Percentiles rank a stretch among this genome's conserved stretches.
Evolutionary conservation across 2,113 vertebrate genomes (phyloP).

Genomic region (Rhinoderma darwinii): DNA sequence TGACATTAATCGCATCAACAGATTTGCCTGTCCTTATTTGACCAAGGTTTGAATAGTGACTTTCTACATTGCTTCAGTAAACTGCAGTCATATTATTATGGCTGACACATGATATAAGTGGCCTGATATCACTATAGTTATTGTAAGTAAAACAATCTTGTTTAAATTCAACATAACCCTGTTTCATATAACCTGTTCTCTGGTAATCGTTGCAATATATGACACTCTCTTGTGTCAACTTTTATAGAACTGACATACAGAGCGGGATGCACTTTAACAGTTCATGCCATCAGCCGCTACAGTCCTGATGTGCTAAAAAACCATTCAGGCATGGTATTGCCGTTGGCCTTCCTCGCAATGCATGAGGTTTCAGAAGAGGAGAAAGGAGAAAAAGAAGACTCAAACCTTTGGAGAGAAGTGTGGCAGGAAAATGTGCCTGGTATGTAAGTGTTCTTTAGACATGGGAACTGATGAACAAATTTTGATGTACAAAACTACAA

Average conservation of each 20-base stretch:
- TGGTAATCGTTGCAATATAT: not conserved
- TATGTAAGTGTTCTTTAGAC: slow-evolving; percentile 62
- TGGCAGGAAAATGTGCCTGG: slow-evolving; percentile 98
- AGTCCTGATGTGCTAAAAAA: slow-evolving; percentile 93
- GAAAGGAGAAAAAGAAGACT: slow-evolving; percentile 84
- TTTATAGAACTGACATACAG: slow-evolving; percentile 86
- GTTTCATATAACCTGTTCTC: not conserved
- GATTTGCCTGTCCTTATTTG: not conserved
- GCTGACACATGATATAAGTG: not conserved
- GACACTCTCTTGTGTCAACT: not conserved
- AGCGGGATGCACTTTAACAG: slow-evolving; percentile 83
- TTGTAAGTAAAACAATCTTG: no score
- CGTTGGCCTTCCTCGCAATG: slow-evolving; percentile 96
- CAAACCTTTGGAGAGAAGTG: slow-evolving; percentile 88
- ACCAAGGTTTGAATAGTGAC: no score
- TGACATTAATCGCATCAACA: not conserved
- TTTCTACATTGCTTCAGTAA: not conserved
- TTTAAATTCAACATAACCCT: no score
- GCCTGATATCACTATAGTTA: not conserved
- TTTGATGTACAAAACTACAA: not conserved
- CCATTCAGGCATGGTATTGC: slow-evolving; percentile 86
- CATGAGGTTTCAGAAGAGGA: slow-evolving; percentile 91
- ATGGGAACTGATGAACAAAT: not conserved
- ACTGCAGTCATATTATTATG: not conserved
- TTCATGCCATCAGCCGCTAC: slow-evolving; percentile 93